A percentile compares a stretch with the other conserved stretches of the same genome.
Conservation (phyloP, 2,888 invertebrate species). For the Machimus rusticus region DNA sequence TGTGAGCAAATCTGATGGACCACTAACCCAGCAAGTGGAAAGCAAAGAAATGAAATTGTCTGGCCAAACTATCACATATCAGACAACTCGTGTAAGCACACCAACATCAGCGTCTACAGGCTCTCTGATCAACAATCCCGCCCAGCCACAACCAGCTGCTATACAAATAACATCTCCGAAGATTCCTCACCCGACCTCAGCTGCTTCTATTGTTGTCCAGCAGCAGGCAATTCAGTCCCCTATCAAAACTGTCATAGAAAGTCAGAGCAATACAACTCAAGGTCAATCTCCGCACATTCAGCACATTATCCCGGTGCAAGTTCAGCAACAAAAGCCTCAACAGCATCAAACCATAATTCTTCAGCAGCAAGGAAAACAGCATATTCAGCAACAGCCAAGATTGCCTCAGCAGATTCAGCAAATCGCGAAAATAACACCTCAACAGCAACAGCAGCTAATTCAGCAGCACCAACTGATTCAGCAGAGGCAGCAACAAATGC, state of each 20-base stretch:
- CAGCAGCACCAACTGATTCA: conserved; percentile 43
- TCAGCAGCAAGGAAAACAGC: conserved; percentile 54
- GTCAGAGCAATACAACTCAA: conserved; percentile 25
- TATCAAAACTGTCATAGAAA: conserved; percentile 60
- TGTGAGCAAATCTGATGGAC: background rate
- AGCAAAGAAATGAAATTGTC: conserved; percentile 40
- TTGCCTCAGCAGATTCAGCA: conserved; percentile 38
- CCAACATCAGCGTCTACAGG: conserved; percentile 57
- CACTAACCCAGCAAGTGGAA: background rate
- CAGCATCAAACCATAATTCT: conserved; percentile 46
- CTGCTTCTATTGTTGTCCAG: background rate
- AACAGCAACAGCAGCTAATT: conserved; percentile 46
- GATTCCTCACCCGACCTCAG: background rate
- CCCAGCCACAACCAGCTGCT: conserved; percentile 58
- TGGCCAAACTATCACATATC: conserved; percentile 39
- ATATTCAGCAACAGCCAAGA: conserved; percentile 54
- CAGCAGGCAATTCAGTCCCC: conserved; percentile 22
- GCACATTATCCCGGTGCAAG: conserved; percentile 54
- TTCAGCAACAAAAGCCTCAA: conserved; percentile 58
- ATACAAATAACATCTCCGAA: conserved; percentile 59
- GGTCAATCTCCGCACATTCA: conserved; percentile 48
- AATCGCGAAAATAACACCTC: conserved; percentile 40
- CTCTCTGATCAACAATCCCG: conserved; percentile 52
- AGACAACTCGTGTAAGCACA: conserved; percentile 36
- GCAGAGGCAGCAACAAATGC: conserved; percentile 51